Conservation (phyloP, 1,140 invertebrate species). For the Heliconius hermathena region DNA sequence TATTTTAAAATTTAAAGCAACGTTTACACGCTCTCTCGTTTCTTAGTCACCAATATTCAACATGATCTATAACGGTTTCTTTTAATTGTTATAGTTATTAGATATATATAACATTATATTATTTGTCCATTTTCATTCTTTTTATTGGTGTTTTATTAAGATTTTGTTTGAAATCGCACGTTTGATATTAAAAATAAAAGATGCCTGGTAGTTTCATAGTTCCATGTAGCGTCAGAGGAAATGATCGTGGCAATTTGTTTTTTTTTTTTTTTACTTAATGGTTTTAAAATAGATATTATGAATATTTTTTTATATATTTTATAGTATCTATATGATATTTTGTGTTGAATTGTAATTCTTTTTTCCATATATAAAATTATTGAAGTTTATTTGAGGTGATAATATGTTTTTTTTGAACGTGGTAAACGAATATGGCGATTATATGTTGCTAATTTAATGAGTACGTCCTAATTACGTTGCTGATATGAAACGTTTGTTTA, state of each 20-base stretch:
- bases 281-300: too few species aligned
- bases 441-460: conserved; percentile 46
- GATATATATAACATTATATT: background rate
- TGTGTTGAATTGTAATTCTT: background rate
- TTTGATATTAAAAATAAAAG: too few species aligned
- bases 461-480: conserved; percentile 45
- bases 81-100: background rate
- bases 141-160: background rate
- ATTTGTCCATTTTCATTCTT: background rate
- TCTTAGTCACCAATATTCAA: background rate
- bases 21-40: conserved; percentile 24
- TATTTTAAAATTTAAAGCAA: conserved; percentile 17
- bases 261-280: too few species aligned
- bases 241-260: too few species aligned
- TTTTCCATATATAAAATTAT: background rate
- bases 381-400: background rate
- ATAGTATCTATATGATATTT: background rate
- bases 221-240: too few species aligned
- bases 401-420: background rate
- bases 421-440: conserved; percentile 26
- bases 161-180: background rate
- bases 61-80: background rate
- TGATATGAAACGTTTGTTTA: conserved; percentile 15
- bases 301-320: too few species aligned
- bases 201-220: too few species aligned